These are phyloP conservation scores for Channallabes apus DNA, from an alignment of 2,797 vertebrate species.

Conservation along the genomic window DNA sequence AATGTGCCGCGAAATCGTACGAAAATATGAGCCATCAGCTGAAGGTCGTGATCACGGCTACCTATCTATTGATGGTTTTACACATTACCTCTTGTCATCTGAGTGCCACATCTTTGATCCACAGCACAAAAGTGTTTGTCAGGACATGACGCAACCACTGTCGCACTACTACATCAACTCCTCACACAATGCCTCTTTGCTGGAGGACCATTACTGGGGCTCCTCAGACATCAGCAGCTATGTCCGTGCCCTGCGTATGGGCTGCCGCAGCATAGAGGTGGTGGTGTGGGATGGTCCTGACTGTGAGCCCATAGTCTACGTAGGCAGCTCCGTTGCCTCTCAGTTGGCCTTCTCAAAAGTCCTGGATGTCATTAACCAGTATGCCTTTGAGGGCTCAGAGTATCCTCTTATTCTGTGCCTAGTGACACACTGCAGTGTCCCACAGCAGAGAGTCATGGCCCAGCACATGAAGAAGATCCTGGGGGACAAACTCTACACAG, in stretches of 20 bases:
- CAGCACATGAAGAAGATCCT: constrained; percentile 89
- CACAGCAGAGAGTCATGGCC: constrained; percentile 84
- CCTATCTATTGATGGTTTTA: constrained; percentile 89
- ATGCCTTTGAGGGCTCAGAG: constrained; percentile 86
- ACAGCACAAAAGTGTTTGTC: constrained; percentile 88
- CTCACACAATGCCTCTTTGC: constrained; percentile 86
- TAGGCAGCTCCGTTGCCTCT: constrained; percentile 81
- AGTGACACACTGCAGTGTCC: constrained; percentile 83
- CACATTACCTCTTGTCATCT: constrained; percentile 88
- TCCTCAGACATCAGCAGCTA: constrained; percentile 86
- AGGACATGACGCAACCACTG: constrained; percentile 89
- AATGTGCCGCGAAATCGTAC: constrained; percentile 83
- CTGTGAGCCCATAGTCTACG: constrained; percentile 86
- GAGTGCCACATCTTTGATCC: constrained; percentile 95
- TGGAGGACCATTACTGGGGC: constrained; percentile 91
- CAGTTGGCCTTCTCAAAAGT: constrained; percentile 83
- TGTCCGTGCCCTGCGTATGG: constrained; percentile 83
- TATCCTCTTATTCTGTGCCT: constrained; percentile 90
- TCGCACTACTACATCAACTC: constrained; percentile 95
- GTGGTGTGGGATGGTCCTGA: constrained; percentile 89
- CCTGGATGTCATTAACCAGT: constrained; percentile 86
- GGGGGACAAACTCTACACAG: constrained; percentile 81
- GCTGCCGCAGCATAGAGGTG: constrained; percentile 88
- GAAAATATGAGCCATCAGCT: constrained; percentile 86
- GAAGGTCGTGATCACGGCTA: constrained; percentile 84